A percentile compares a stretch with the other conserved stretches of the same genome.
phyloP scores from a whole-genome alignment of 2,113 vertebrate genomes.

The Channa maculata region DNA sequence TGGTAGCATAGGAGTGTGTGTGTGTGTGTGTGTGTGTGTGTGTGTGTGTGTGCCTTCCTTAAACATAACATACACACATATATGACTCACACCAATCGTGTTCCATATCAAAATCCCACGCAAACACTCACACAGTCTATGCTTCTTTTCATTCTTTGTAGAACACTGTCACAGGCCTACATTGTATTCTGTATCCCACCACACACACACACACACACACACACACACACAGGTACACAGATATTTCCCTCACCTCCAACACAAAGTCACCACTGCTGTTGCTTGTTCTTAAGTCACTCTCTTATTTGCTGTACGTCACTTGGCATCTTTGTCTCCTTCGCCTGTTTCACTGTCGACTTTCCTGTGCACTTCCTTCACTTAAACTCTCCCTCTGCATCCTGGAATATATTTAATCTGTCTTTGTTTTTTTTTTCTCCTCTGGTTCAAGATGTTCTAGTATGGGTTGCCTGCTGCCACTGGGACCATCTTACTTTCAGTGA shows the following conservation, averaged over 20 bases:
- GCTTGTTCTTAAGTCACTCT: constrained; percentile 6
- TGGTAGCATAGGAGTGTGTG: too few species aligned
- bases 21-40: background rate
- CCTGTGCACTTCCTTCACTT: background rate
- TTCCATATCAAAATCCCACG: background rate
- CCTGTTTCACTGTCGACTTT: background rate
- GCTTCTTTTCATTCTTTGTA: too few species aligned
- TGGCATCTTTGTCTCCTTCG: constrained; percentile 5
- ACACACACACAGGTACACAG: background rate
- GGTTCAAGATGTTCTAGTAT: background rate
- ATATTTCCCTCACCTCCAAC: constrained; percentile 32
- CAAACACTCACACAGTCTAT: background rate
- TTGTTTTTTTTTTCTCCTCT: too few species aligned
- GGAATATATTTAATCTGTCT: too few species aligned
- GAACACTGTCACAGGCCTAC: too few species aligned
- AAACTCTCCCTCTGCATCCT: too few species aligned
- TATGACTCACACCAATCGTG: background rate
- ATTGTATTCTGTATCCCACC: too few species aligned
- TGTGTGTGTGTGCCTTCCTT: too few species aligned
- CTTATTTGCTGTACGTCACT: background rate
- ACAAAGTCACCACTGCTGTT: constrained; percentile 42
- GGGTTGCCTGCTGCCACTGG: background rate
- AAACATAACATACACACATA: background rate
- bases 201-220: too few species aligned
- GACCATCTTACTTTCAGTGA: background rate